Conservation (phyloP, 2,797 vertebrate species). For the Sebastes glaucus region DNA sequence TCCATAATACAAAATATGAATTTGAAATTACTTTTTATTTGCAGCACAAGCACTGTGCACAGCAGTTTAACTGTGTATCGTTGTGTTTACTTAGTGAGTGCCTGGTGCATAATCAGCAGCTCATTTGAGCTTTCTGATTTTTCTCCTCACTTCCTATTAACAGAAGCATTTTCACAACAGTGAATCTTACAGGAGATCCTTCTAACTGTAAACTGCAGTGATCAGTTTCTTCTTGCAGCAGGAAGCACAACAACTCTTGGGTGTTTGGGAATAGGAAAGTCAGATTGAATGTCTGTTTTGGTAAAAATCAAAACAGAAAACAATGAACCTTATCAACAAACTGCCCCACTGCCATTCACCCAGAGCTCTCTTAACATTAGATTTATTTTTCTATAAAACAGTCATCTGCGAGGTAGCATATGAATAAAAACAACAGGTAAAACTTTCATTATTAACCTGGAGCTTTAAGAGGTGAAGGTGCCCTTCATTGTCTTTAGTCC, state of each 20-base stretch:
- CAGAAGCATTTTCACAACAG: background rate
- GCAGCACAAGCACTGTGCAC: background rate
- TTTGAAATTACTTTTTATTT: background rate
- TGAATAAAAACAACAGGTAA: background rate
- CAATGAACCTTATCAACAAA: background rate
- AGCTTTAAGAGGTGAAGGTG: constrained; percentile 15
- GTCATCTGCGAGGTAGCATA: background rate
- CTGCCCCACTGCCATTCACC: background rate
- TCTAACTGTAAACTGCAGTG: background rate
- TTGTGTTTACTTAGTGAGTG: background rate
- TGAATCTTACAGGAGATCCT: background rate
- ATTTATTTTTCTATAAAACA: background rate
- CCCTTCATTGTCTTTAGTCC: constrained; percentile 16
- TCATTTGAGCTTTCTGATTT: background rate
- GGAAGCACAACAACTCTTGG: background rate
- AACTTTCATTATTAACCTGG: background rate
- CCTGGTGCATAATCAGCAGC: constrained; percentile 3
- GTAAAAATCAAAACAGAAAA: background rate
- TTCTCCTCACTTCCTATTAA: background rate
- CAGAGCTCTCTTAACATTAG: background rate
- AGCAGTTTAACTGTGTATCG: background rate
- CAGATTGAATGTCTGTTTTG: background rate
- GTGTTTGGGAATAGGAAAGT: background rate
- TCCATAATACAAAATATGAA: background rate
- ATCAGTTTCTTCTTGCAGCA: background rate